A percentile compares a stretch with the other conserved stretches of the same genome.
These are phyloP conservation scores for Cirrhinus mrigala DNA, from an alignment of 2,797 vertebrate species.

Conservation along the genomic window DNA sequence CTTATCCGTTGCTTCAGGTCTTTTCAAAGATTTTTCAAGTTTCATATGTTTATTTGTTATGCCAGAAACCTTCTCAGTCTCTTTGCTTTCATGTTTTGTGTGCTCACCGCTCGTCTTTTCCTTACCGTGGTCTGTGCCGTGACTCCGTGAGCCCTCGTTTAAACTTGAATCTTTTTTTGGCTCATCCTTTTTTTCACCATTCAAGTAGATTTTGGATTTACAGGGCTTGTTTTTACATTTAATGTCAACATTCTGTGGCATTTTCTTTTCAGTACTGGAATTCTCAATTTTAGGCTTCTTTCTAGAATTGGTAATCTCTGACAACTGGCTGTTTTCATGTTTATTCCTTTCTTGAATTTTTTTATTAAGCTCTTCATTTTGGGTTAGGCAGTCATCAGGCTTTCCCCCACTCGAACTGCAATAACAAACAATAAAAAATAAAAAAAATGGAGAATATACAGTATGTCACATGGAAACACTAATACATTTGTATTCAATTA, in stretches of 20 bases:
- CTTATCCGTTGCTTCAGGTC: slow-evolving; percentile 14
- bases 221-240: slow-evolving; percentile 55
- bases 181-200: slow-evolving; percentile 50
- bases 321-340: slow-evolving; percentile 53
- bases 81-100: slow-evolving; percentile 40
- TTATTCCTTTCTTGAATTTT: slow-evolving; percentile 55
- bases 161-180: slow-evolving; percentile 33
- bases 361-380: slow-evolving; percentile 26
- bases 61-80: slow-evolving; percentile 37
- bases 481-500: neutral
- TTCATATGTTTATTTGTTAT: slow-evolving; percentile 3
- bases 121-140: slow-evolving; percentile 34
- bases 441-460: slow-evolving; percentile 2
- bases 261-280: slow-evolving; percentile 40
- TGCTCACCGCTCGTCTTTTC: neutral
- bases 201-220: slow-evolving; percentile 46
- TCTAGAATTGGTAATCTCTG: slow-evolving; percentile 36
- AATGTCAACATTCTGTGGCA: slow-evolving; percentile 39
- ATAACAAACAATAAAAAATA: neutral
- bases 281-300: slow-evolving; percentile 48
- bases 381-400: neutral
- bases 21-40: slow-evolving; percentile 34
- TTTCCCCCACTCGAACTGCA: slow-evolving; percentile 22
- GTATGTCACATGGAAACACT: neutral
- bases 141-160: slow-evolving; percentile 34